These are phyloP conservation scores for Eulemur macaco DNA, from an alignment of 2,113 vertebrate genomes.

Conservation along the genomic window DNA sequence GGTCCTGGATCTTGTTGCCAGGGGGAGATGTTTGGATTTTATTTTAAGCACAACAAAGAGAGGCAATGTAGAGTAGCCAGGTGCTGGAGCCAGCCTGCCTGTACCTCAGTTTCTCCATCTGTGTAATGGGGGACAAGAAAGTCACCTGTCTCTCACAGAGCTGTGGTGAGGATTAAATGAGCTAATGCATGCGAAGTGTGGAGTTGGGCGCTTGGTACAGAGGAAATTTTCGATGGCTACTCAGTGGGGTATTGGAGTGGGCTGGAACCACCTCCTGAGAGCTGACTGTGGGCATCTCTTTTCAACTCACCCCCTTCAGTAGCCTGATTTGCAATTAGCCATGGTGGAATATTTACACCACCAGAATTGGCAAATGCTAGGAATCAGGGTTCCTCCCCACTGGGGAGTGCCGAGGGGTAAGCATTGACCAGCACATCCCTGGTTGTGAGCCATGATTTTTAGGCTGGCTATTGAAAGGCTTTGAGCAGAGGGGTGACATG, in stretches of 20 bases:
- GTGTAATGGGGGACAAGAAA: too few relatives aligned
- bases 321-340: neutral
- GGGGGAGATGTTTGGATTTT: neutral
- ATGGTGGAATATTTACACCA: neutral
- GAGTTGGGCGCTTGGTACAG: neutral
- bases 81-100: rapidly evolving
- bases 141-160: neutral
- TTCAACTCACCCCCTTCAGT: neutral
- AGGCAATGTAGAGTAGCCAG: neutral
- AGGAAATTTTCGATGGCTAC: too few relatives aligned
- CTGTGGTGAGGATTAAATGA: neutral
- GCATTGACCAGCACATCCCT: neutral
- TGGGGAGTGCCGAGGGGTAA: rapidly evolving
- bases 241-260: neutral
- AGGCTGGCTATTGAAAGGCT: neutral
- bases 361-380: neutral
- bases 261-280: neutral
- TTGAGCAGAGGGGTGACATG: neutral
- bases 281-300: rapidly evolving
- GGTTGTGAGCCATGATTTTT: neutral
- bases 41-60: neutral
- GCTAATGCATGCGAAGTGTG: neutral
- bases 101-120: neutral
- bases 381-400: neutral
- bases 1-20: neutral